These are phyloP conservation scores for Maccullochella peelii DNA, from an alignment of 2,113 vertebrate genomes.

Conservation along the genomic window DNA sequence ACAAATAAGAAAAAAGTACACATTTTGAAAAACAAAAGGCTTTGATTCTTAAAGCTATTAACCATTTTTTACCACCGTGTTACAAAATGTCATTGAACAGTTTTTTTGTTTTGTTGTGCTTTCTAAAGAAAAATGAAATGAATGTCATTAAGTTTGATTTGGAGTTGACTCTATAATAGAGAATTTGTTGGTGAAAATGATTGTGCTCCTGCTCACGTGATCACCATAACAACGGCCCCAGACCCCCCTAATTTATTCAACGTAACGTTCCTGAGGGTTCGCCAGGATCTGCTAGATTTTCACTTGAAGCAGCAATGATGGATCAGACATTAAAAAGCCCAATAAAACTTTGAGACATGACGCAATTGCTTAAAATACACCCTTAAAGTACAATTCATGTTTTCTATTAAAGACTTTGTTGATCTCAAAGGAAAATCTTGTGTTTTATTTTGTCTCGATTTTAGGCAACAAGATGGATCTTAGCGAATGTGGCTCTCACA, in stretches of 20 bases:
- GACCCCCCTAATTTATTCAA: not conserved
- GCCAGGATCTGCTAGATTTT: not conserved
- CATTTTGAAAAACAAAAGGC: slow-evolving; percentile 16
- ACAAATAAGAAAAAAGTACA: not conserved
- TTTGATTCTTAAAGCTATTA: slow-evolving; percentile 42
- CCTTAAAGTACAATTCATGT: slow-evolving; percentile 12
- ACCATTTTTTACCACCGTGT: slow-evolving; percentile 41
- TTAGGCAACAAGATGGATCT: slow-evolving; percentile 1
- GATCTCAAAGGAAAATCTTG: slow-evolving; percentile 8
- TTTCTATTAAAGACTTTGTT: slow-evolving; percentile 62
- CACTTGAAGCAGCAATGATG: slow-evolving; percentile 16
- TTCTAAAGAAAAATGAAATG: slow-evolving; percentile 31
- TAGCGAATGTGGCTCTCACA: not conserved
- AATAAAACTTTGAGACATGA: slow-evolving; percentile 10
- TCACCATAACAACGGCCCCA: not conserved
- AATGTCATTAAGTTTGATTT: slow-evolving; percentile 27
- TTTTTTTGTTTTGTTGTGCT: slow-evolving; percentile 40
- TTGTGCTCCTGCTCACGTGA: slow-evolving; percentile 11
- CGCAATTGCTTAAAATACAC: slow-evolving; percentile 18
- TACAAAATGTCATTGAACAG: slow-evolving; percentile 41
- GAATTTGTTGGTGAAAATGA: slow-evolving; percentile 25
- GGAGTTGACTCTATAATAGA: slow-evolving; percentile 39
- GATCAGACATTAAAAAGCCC: slow-evolving; percentile 17
- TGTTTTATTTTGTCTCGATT: slow-evolving; percentile 11
- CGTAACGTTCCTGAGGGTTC: not conserved